Evolutionary conservation across 2,113 vertebrate species (phyloP).

Genomic region (Poecilia latipinna): DNA sequence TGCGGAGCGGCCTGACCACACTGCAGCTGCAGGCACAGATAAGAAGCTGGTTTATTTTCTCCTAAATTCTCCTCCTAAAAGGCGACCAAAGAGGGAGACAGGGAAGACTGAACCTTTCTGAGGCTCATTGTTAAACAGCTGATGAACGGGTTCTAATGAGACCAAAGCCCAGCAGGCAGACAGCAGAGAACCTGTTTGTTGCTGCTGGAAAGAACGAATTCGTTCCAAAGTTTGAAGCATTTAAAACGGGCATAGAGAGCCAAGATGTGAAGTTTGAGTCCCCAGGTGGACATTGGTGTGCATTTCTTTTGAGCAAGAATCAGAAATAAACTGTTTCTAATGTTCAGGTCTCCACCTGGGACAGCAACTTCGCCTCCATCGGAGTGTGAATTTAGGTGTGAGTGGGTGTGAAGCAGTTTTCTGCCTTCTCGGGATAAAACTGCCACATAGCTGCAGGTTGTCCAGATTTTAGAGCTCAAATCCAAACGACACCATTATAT

Average conservation of each 20-base stretch:
- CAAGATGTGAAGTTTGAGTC: conserved; percentile 11
- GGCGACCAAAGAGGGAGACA: conserved; percentile 25
- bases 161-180: conserved; percentile 22
- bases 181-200: background rate
- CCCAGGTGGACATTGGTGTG: conserved; percentile 6
- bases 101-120: conserved; percentile 10
- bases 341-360: conserved; percentile 41
- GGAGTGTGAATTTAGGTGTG: conserved; percentile 51
- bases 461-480: conserved; percentile 15
- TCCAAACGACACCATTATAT: background rate
- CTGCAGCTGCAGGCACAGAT: conserved; percentile 69
- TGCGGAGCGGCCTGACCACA: conserved; percentile 43
- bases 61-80: conserved; percentile 52
- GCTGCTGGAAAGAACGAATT: background rate
- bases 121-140: conserved; percentile 53
- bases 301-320: conserved; percentile 7
- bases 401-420: conserved; percentile 56
- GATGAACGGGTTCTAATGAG: conserved; percentile 42
- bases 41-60: conserved; percentile 64
- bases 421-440: conserved; percentile 31
- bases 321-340: conserved; percentile 43
- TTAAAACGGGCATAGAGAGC: conserved; percentile 1
- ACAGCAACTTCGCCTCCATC: conserved; percentile 39
- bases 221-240: conserved; percentile 9
- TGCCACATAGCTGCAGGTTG: conserved; percentile 4